Conservation (phyloP, 2,113 vertebrate species). For the Panthera tigris region DNA sequence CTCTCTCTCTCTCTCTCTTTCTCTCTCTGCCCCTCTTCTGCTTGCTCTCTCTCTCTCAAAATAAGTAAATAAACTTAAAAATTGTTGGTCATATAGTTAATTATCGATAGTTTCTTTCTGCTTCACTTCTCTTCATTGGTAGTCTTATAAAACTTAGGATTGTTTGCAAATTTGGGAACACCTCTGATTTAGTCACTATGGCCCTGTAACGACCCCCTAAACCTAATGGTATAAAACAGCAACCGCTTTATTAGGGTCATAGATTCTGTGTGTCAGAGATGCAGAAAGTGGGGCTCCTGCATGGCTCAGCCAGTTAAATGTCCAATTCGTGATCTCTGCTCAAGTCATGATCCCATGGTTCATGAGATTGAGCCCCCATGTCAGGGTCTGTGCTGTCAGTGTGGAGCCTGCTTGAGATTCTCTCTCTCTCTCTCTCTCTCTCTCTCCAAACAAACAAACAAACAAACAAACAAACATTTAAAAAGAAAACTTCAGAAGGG, state of each 20-base stretch:
- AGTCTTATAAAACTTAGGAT: neutral
- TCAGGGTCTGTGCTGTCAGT: too few species aligned
- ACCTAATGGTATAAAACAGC: neutral
- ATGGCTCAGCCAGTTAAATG: too few species aligned
- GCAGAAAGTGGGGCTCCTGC: neutral
- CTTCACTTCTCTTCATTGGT: neutral
- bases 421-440: too few species aligned
- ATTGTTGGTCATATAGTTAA: neutral
- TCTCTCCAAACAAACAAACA: neutral
- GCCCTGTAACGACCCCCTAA: neutral
- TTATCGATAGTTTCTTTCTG: neutral
- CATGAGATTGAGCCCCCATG: too few species aligned
- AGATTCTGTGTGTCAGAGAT: neutral
- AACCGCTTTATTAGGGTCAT: neutral
- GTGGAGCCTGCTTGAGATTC: too few species aligned
- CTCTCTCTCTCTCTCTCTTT: too few species aligned
- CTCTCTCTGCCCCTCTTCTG: too few species aligned
- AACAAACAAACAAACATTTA: too few species aligned
- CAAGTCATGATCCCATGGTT: too few species aligned
- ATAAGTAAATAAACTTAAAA: neutral
- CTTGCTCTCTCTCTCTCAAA: too few species aligned
- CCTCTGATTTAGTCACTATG: neutral
- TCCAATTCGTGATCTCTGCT: too few species aligned
- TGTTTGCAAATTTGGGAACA: constrained; percentile 13
- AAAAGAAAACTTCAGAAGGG: neutral